A percentile compares a stretch with the other conserved stretches of the same genome.
These are phyloP conservation scores for Phyllostomus discolor DNA, from an alignment of 2,113 vertebrate genomes.

Conservation along the genomic window DNA sequence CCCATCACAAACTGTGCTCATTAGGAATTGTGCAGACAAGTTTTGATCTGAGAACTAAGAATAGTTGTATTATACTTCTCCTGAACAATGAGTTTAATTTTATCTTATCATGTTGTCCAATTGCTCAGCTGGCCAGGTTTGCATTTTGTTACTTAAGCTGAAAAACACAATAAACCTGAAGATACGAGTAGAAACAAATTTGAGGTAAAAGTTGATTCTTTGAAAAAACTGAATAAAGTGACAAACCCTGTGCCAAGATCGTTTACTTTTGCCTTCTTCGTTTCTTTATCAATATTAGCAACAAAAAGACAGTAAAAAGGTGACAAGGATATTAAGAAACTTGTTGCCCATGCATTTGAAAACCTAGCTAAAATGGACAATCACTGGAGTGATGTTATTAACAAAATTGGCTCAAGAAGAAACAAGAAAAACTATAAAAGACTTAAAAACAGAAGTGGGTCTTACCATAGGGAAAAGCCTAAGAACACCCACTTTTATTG, in stretches of 20 bases:
- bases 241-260: not conserved
- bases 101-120: not conserved
- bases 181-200: not conserved
- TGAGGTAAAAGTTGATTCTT: not conserved
- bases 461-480: not conserved
- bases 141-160: not conserved
- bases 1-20: not conserved
- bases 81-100: not conserved
- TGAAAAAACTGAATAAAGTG: not conserved
- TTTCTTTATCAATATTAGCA: not conserved
- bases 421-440: not conserved
- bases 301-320: not conserved
- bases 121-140: not conserved
- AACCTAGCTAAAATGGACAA: not conserved
- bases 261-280: not conserved
- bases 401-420: not conserved
- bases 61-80: not conserved
- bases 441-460: not conserved
- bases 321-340: not conserved
- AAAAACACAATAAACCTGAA: not conserved
- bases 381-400: not conserved
- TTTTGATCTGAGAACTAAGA: not conserved
- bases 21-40: not conserved
- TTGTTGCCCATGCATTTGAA: not conserved
- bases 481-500: not conserved